Conservation (phyloP, 2,113 vertebrate genomes). For the Sinocyclocheilus maitianheensis region DNA sequence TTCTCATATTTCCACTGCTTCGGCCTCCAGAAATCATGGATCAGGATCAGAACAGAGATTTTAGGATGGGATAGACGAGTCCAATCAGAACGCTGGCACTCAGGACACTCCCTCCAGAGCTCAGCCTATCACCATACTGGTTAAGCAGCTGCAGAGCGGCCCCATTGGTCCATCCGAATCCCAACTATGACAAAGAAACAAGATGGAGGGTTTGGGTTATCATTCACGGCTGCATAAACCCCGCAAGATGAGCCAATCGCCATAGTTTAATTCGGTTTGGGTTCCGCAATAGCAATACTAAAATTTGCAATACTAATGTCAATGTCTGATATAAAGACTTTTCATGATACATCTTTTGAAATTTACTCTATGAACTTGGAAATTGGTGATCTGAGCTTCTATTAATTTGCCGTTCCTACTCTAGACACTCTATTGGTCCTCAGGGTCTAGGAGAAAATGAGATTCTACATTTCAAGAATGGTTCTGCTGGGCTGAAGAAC, state of each 20-base stretch:
- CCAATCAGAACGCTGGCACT: constrained; percentile 50
- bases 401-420: constrained; percentile 26
- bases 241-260: not conserved
- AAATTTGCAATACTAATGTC: not conserved
- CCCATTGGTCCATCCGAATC: constrained; percentile 85
- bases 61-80: constrained; percentile 37
- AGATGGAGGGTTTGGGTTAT: not conserved
- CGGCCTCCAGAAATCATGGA: not conserved
- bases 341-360: not conserved
- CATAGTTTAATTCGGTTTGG: not conserved
- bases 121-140: constrained; percentile 70
- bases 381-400: constrained; percentile 9
- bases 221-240: not conserved
- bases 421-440: constrained; percentile 34
- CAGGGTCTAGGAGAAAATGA: constrained; percentile 20
- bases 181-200: constrained; percentile 70
- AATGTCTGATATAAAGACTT: not conserved
- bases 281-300: not conserved
- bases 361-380: constrained; percentile 17
- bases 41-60: constrained; percentile 14
- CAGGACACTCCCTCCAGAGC: constrained; percentile 52
- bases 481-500: constrained; percentile 38
- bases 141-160: constrained; percentile 79
- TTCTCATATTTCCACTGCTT: not conserved
- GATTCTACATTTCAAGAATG: constrained; percentile 44